These are phyloP conservation scores for Camarhynchus parvulus DNA, from an alignment of 2,113 vertebrate species.

Conservation along the genomic window DNA sequence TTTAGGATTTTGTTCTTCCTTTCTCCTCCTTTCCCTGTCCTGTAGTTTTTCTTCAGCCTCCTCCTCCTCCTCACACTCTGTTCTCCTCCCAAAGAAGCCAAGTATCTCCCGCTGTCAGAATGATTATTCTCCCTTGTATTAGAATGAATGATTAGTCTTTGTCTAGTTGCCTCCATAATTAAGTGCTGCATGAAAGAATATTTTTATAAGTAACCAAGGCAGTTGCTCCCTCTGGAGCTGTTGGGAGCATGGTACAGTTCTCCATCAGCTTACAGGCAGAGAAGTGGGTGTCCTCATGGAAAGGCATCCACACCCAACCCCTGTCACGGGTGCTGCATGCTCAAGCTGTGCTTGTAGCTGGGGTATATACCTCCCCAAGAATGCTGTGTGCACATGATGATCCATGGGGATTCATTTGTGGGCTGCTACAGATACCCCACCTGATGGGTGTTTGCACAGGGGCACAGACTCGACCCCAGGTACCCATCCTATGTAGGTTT, in stretches of 20 bases:
- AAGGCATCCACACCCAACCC: rapidly evolving
- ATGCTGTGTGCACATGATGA: neutral
- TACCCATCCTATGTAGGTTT: neutral
- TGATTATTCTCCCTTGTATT: neutral
- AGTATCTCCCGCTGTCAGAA: neutral
- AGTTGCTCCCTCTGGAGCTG: neutral
- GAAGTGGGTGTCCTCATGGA: neutral
- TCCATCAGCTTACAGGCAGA: neutral
- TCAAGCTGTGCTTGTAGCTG: neutral
- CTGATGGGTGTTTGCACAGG: neutral
- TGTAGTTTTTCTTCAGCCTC: neutral
- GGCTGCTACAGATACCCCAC: neutral
- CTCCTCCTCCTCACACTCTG: neutral
- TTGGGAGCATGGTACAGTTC: neutral
- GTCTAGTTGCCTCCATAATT: constrained; percentile 46
- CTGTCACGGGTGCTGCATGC: neutral
- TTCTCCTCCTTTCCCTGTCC: neutral
- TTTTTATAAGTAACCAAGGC: neutral
- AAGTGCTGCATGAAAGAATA: constrained; percentile 37
- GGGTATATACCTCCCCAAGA: neutral
- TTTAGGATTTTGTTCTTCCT: constrained; percentile 37
- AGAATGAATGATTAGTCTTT: constrained; percentile 46
- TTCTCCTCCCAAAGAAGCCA: neutral
- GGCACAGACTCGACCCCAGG: neutral
- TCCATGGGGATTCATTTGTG: neutral